phyloP scores from a whole-genome alignment of 64 coral and sea anemone species.

The Pocillopora verrucosa region DNA sequence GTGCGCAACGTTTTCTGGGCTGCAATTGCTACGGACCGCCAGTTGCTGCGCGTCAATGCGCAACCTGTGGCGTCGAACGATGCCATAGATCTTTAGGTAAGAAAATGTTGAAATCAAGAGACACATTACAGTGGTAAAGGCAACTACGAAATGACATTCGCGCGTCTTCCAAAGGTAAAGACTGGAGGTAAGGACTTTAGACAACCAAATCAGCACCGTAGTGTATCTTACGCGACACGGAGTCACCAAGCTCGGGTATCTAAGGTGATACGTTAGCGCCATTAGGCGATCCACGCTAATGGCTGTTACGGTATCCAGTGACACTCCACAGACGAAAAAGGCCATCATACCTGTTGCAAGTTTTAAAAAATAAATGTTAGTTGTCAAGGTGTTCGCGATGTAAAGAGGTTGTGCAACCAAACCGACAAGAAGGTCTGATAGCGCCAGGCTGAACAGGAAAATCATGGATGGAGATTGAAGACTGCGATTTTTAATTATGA shows the following conservation, averaged over 20 bases:
- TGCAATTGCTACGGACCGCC: background rate
- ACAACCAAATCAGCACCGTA: background rate
- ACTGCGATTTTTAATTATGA: background rate
- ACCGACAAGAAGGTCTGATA: conserved; percentile 18
- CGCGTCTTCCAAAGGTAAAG: background rate
- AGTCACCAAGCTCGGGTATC: background rate
- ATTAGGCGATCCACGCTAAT: conserved; percentile 16
- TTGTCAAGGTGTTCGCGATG: background rate
- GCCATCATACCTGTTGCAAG: background rate
- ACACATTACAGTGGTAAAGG: background rate
- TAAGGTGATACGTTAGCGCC: background rate
- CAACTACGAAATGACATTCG: background rate
- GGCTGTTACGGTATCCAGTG: background rate
- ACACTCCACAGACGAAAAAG: background rate
- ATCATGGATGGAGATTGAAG: conserved; percentile 18
- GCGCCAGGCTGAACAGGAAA: background rate
- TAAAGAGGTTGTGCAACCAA: conserved; percentile 15
- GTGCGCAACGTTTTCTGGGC: background rate
- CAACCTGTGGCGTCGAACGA: background rate
- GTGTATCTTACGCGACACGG: background rate
- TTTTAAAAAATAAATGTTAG: background rate
- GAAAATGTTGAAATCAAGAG: background rate
- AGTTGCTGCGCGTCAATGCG: background rate
- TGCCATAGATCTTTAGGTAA: conserved; percentile 1
- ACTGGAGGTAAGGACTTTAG: background rate